phyloP scores from a whole-genome alignment of 2,888 invertebrate species.

The Elmis aenea region DNA sequence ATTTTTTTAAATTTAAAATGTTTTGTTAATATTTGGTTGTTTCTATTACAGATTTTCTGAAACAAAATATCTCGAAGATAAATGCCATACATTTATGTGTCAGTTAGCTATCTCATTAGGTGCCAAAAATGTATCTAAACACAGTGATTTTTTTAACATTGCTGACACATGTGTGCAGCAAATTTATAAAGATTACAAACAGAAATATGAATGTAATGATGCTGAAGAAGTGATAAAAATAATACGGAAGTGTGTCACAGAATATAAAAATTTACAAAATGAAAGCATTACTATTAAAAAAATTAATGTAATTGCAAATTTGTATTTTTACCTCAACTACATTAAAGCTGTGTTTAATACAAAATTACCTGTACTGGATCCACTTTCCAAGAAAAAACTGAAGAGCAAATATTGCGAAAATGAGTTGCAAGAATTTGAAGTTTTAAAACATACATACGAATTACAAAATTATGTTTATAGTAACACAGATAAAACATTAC shows the following conservation, averaged over 20 bases:
- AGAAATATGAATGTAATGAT: too few species aligned
- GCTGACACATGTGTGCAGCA: constrained; percentile 10
- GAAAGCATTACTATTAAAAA: too few species aligned
- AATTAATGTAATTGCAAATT: constrained; percentile 30
- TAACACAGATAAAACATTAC: constrained; percentile 42
- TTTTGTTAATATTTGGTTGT: too few species aligned
- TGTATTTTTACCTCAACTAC: constrained; percentile 49
- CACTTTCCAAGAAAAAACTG: constrained; percentile 70
- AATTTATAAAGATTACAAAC: constrained; percentile 8
- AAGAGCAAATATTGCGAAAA: constrained; percentile 66
- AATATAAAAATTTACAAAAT: constrained; percentile 12
- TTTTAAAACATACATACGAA: constrained; percentile 54
- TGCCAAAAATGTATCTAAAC: neutral
- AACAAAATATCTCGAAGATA: constrained; percentile 3
- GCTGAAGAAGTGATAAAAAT: constrained; percentile 18
- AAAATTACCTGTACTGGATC: constrained; percentile 72
- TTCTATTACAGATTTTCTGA: constrained; percentile 11
- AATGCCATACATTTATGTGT: constrained; percentile 4
- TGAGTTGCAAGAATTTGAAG: constrained; percentile 59
- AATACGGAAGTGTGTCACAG: constrained; percentile 17
- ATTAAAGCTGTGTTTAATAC: constrained; percentile 55
- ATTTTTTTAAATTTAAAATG: constrained; percentile 1
- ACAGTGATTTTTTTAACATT: too few species aligned
- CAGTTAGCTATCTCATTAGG: constrained; percentile 5
- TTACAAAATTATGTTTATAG: constrained; percentile 48